Evolutionary conservation across 2,113 vertebrate genomes (phyloP).

Genomic region (Periophthalmodon schlosseri): DNA sequence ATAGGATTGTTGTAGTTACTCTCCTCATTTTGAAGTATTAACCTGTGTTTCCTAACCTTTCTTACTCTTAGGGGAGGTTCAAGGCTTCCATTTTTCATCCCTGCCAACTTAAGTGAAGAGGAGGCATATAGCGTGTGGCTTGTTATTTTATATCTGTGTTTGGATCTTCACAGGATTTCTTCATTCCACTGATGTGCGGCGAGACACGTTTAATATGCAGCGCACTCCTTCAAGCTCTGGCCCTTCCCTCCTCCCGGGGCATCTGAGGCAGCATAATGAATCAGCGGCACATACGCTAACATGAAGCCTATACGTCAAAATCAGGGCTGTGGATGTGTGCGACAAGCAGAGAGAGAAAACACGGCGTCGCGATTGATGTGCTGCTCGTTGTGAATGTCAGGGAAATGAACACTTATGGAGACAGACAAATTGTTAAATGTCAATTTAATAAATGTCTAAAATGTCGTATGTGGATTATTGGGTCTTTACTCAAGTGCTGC

Average conservation of each 20-base stretch:
- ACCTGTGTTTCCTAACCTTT: constrained; percentile 15
- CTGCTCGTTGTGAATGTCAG: constrained; percentile 42
- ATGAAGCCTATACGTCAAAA: constrained; percentile 43
- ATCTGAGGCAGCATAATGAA: constrained; percentile 63
- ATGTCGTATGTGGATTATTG: constrained; percentile 15
- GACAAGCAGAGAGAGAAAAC: constrained; percentile 42
- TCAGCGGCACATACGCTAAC: constrained; percentile 51
- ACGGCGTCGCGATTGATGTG: not conserved
- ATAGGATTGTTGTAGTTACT: constrained; percentile 1
- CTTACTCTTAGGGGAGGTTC: not conserved
- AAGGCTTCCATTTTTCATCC: constrained; percentile 7
- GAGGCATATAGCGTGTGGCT: constrained; percentile 13
- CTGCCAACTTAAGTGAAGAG: constrained; percentile 13
- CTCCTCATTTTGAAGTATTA: constrained; percentile 9
- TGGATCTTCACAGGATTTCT: constrained; percentile 44
- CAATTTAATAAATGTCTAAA: constrained; percentile 18
- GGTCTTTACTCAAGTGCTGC: constrained; percentile 6
- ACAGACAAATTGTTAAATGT: constrained; percentile 18
- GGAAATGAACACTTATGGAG: constrained; percentile 17
- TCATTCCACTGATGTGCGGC: constrained; percentile 57
- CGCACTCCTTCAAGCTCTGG: constrained; percentile 57
- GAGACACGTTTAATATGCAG: constrained; percentile 63
- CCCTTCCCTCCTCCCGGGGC: constrained; percentile 53
- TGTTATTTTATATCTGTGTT: constrained; percentile 47
- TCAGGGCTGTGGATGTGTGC: constrained; percentile 38